These are phyloP conservation scores for Seriola rivoliana DNA, from an alignment of 2,113 vertebrate species.

Conservation along the genomic window DNA sequence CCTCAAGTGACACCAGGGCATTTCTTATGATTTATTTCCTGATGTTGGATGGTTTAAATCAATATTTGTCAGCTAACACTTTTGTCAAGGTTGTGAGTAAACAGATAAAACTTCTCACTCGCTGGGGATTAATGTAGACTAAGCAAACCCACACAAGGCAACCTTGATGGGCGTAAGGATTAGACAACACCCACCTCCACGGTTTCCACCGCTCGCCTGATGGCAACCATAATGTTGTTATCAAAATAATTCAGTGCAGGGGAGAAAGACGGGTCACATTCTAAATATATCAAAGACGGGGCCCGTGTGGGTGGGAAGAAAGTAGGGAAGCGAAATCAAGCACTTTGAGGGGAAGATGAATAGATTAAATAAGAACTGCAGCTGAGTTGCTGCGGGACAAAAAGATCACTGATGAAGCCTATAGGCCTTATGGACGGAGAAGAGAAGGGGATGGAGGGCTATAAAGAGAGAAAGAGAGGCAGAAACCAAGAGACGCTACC, in stretches of 20 bases:
- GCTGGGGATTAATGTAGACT: conserved; percentile 58
- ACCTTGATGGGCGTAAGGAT: conserved; percentile 64
- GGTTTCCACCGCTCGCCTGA: conserved; percentile 47
- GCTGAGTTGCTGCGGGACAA: neutral
- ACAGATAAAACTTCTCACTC: conserved; percentile 51
- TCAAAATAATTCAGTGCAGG: conserved; percentile 52
- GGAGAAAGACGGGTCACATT: conserved; percentile 31
- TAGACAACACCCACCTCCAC: conserved; percentile 59
- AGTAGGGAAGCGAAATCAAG: conserved; percentile 48
- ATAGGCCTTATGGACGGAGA: neutral
- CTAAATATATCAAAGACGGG: conserved; percentile 51
- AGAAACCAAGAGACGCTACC: conserved; percentile 10
- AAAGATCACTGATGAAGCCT: conserved; percentile 13
- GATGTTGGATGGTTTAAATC: conserved; percentile 35
- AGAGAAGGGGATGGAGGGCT: neutral
- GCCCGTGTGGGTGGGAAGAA: conserved; percentile 35
- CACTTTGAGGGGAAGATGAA: conserved; percentile 33
- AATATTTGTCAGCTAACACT: conserved; percentile 48
- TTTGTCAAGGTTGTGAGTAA: conserved; percentile 50
- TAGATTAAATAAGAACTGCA: conserved; percentile 37
- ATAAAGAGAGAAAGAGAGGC: neutral
- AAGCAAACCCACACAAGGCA: conserved; percentile 64
- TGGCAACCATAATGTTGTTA: conserved; percentile 45
- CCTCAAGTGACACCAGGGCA: conserved; percentile 7
- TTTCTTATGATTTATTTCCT: conserved; percentile 31